Percentiles rank a stretch among this genome's conserved stretches.
phyloP scores from a whole-genome alignment of 1,140 invertebrate species.

The Polyergus mexicanus region DNA sequence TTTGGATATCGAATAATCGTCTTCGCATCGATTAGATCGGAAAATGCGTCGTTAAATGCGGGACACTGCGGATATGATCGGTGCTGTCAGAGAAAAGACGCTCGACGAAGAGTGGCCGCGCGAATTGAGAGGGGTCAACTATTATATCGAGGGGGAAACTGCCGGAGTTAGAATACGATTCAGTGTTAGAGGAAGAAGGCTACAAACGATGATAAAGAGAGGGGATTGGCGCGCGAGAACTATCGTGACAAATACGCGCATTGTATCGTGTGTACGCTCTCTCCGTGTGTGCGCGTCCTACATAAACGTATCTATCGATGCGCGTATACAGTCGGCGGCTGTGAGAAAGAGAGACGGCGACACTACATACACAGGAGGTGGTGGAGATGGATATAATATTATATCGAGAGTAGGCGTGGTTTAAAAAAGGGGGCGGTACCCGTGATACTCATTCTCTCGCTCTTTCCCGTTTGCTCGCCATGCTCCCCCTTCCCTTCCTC shows the following conservation, averaged over 20 bases:
- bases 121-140: constrained; percentile 44
- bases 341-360: constrained; percentile 62
- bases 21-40: not conserved
- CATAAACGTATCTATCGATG: constrained; percentile 67
- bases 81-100: constrained; percentile 37
- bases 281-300: constrained; percentile 64
- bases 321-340: constrained; percentile 43
- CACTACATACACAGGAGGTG: constrained; percentile 40
- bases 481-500: constrained; percentile 32
- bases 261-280: constrained; percentile 66
- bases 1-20: not conserved
- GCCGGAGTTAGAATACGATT: constrained; percentile 40
- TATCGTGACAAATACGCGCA: constrained; percentile 75
- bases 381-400: constrained; percentile 76
- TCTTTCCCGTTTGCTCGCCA: constrained; percentile 50
- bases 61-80: not conserved
- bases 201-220: constrained; percentile 26
- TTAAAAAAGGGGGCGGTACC: constrained; percentile 84
- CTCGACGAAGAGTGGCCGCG: constrained; percentile 22
- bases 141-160: constrained; percentile 30
- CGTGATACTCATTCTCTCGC: constrained; percentile 75
- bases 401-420: constrained; percentile 83
- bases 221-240: constrained; percentile 54
- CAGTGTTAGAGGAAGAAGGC: constrained; percentile 18
- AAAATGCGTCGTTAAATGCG: constrained; percentile 25